Percentiles rank a stretch among this genome's conserved stretches.
Conservation (phyloP, 2,113 vertebrate species). For the Rhagologus leucostigma region DNA sequence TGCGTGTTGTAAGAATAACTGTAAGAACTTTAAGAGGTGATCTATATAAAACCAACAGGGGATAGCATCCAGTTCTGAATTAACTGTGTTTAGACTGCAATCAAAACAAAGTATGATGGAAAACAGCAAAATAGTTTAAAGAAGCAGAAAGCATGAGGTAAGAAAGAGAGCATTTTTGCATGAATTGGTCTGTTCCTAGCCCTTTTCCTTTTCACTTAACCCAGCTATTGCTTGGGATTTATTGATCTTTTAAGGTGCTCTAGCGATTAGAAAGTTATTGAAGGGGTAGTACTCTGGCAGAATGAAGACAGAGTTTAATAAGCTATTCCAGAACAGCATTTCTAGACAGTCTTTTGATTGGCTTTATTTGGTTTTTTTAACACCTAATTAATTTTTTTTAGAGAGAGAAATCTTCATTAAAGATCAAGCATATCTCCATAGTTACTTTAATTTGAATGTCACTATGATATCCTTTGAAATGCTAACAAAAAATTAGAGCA, state of each 20-base stretch:
- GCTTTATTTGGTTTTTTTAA: not conserved
- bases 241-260: not conserved
- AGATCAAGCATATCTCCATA: conserved; percentile 6
- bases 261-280: not conserved
- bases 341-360: not conserved
- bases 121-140: not conserved
- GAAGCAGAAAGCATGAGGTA: not conserved
- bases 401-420: not conserved
- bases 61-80: not conserved
- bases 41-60: not conserved
- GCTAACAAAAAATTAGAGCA: not conserved
- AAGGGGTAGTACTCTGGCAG: not conserved
- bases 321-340: not conserved
- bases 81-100: not conserved
- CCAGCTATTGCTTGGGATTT: not conserved
- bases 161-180: not conserved
- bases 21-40: not conserved
- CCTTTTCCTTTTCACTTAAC: not conserved
- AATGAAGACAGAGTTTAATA: not conserved
- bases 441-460: not conserved
- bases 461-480: not conserved
- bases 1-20: not conserved
- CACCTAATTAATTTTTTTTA: not conserved
- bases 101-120: not conserved
- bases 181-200: not conserved